Evolutionary conservation across 2,888 invertebrate species (phyloP), one percentile per base, ranked within the genome.

Genomic region (Anticlea derivata): DNA sequence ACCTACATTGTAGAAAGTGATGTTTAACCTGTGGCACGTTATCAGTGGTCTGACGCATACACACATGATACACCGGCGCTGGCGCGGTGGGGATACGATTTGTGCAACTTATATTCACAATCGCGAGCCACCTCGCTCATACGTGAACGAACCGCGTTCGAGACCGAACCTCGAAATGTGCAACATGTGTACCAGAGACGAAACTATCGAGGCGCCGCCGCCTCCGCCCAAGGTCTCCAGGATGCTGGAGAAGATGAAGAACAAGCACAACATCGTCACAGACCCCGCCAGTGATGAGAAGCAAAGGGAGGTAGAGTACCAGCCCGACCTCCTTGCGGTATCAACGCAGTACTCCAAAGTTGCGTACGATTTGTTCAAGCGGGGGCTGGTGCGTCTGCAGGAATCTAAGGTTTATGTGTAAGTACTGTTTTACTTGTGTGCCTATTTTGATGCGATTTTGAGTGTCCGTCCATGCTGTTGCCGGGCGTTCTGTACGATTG

Each of bases 341-440:
- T 89, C 90, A 55, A 92, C 92, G 0, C 83, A 88, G 54, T 82
- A 79, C 60, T 88, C 89, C 54, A 91, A 86, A 62, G 50, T 82
- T 7, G 70, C 80, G 6, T 80, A 86, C 50, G 87, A 91, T 55
- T 49, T 81, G 17, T 69, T 91, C 68, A 81, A 82, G 53, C 69
- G 75, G 12, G 70, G 68, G 17, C 58, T 84, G 59, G 82, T 74
- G 45, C 70, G 72, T 1, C 57, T 89, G 22, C 87, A 90, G 56
- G 85, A 88, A 54, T 83, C 90, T 48, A 89, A 89, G 63, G 77
- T 83, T 7, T 92, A 86, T 68, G 85, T 85, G 92, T 92, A 48
- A 92, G 92, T 50, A 31, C 37, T 13, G 12, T 11, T 10, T 33
- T 4, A 3, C 17, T 17, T 24, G n/a, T 2, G 5, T n/a, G n/a